Conservation (phyloP, 2,113 vertebrate genomes). For the Astatoreochromis straeleni region DNA sequence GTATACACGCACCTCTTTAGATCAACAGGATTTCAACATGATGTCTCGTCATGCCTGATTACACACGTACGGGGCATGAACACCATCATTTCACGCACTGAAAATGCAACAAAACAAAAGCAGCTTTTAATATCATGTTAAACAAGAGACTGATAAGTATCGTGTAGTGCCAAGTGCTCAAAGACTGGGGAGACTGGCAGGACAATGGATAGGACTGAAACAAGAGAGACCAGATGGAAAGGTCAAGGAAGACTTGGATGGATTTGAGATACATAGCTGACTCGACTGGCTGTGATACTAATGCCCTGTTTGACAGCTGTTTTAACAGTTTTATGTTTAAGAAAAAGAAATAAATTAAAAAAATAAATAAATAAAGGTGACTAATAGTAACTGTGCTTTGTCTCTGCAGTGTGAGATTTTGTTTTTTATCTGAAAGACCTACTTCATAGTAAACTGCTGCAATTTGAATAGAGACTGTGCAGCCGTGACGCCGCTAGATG, state of each 20-base stretch:
- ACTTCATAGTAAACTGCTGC: neutral
- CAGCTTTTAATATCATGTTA: neutral
- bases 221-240: neutral
- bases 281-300: constrained; percentile 54
- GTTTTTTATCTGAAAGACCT: neutral
- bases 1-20: neutral
- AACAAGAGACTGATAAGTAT: constrained; percentile 23
- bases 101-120: constrained; percentile 1
- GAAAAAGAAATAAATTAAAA: constrained; percentile 45
- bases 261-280: constrained; percentile 21
- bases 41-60: neutral
- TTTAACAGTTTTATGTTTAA: constrained; percentile 68
- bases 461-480: neutral
- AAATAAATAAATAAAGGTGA: constrained; percentile 62
- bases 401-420: constrained; percentile 26
- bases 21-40: neutral
- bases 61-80: neutral
- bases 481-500: constrained; percentile 5
- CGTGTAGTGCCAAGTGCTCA: constrained; percentile 28
- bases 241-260: constrained; percentile 10
- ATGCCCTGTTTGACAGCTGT: constrained; percentile 58
- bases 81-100: neutral
- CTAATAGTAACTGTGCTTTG: constrained; percentile 52
- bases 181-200: constrained; percentile 31
- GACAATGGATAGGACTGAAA: constrained; percentile 25